phyloP scores from a whole-genome alignment of 2,888 invertebrate genomes.

The Amphipyra tragopoginis region DNA sequence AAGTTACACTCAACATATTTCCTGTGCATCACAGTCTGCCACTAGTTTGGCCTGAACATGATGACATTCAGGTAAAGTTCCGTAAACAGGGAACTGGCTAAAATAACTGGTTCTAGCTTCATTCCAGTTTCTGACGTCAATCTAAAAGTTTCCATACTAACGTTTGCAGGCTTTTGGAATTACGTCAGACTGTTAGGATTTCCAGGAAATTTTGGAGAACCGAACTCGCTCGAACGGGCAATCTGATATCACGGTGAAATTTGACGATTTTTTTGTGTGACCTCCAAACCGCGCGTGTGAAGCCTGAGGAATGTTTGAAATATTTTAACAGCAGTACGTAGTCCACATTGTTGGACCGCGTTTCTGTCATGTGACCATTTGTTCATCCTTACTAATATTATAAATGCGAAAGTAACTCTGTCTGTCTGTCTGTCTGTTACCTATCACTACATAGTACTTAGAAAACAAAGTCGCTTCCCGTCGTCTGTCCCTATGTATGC shows the following conservation, averaged over 20 bases:
- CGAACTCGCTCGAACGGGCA: constrained; percentile 2
- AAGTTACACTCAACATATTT: constrained; percentile 16
- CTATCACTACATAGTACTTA: too few relatives aligned
- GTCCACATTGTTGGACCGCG: too few relatives aligned
- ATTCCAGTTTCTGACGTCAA: constrained; percentile 27
- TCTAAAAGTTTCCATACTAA: constrained; percentile 37
- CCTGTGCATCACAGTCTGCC: constrained; percentile 2
- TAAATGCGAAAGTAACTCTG: too few relatives aligned
- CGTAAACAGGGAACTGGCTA: constrained; percentile 12
- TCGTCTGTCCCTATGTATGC: too few relatives aligned
- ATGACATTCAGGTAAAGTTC: constrained; percentile 35
- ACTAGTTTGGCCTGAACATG: constrained; percentile 15
- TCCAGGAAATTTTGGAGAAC: constrained; percentile 1
- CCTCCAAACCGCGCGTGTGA: not conserved
- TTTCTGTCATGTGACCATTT: too few relatives aligned
- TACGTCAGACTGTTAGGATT: constrained; percentile 11
- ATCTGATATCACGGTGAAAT: not conserved
- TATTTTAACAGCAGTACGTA: not conserved
- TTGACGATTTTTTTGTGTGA: not conserved
- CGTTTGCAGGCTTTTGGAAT: constrained; percentile 37
- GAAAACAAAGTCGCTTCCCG: too few relatives aligned
- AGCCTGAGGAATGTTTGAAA: constrained; percentile 1
- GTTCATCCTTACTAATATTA: too few relatives aligned
- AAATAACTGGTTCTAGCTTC: constrained; percentile 32
- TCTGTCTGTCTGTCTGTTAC: too few relatives aligned